Evolutionary conservation across 2,113 vertebrate species (phyloP).

Genomic region (Euleptes europaea): DNA sequence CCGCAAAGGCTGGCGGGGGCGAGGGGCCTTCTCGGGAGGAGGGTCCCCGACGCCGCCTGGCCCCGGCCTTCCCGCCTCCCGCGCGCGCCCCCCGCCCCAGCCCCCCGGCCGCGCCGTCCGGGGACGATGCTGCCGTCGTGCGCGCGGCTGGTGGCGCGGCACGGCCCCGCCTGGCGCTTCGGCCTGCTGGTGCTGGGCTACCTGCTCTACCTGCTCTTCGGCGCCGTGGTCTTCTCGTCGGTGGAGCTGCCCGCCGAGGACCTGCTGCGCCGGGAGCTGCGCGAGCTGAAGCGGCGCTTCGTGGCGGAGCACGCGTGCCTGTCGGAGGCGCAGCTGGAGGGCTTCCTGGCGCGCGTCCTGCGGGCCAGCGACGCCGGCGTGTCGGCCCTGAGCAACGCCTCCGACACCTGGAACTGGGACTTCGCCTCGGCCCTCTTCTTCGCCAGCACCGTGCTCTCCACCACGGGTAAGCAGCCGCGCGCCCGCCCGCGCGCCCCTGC

Average conservation of each 20-base stretch:
- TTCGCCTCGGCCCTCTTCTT: conserved; percentile 96
- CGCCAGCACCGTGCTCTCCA: conserved; percentile 94
- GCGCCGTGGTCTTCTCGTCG: conserved; percentile 95
- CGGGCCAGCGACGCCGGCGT: conserved; percentile 95
- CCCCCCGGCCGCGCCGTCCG: not conserved
- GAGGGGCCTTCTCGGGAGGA: not conserved
- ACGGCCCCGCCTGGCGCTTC: conserved; percentile 92
- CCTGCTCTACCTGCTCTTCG: conserved; percentile 89
- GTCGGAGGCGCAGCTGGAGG: conserved; percentile 86
- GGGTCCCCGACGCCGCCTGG: no score
- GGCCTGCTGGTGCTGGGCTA: conserved; percentile 85
- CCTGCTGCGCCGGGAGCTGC: conserved; percentile 87
- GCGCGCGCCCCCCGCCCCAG: not conserved
- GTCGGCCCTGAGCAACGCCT: conserved; percentile 91
- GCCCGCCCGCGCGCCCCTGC: no score
- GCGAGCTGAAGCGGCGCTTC: conserved; percentile 85
- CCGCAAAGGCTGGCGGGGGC: not conserved
- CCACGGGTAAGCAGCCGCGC: conserved; percentile 82
- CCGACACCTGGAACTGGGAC: conserved; percentile 96
- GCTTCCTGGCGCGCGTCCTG: conserved; percentile 85
- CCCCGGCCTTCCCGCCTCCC: not conserved
- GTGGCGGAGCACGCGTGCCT: conserved; percentile 88
- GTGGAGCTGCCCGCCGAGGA: conserved; percentile 95
- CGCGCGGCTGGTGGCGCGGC: conserved; percentile 87
- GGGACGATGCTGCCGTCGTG: conserved; percentile 89